Evolutionary conservation across 2,888 invertebrate genomes (phyloP), one percentile per base, ranked within the genome.

Genomic region (Chironomus tentans): DNA sequence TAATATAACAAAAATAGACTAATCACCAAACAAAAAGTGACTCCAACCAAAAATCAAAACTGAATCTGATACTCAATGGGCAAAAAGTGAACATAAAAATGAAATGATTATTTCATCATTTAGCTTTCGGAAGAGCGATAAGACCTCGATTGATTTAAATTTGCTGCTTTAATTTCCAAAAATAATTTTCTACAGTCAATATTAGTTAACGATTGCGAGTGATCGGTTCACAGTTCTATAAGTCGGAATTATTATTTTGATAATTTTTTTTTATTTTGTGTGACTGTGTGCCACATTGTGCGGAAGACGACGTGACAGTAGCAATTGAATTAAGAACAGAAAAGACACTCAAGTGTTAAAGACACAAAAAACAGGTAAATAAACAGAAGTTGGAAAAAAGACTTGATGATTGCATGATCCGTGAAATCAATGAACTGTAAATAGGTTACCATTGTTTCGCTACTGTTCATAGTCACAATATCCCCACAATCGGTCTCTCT

Each of bases 341-440:
- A 56, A 70, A n/a, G 48, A 47, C 7, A 47, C 47, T 48, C 48
- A 70, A 70, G 70, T 70, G 70, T 47, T 18, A 70, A 48, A 69
- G 47, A 7, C 15, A 70, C 21, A n/a, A 47, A 15, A 50, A 21
- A 70, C 50, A 70, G 70, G 69, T 69, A 69, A 28, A 46, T 18
- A 68, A 68, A 10, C 21, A 70, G 21, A n/a, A n/a, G n/a, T n/a
- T n/a, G n/a, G 46, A n/a, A 13, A 69, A 50, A 22, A 13, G 47
- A 28, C 28, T 24, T 69, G 69, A 69, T 21, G 69, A 69, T 69
- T 46, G 69, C 69, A 69, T 69, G 69, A 70, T 70, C 70, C 50
- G 70, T 70, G 24, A 70, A 70, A 70, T 50, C 50, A 70, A 50
- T 70, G 70, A 70, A 70, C 70, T 50, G 70, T 70, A 70, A 70